Conservation (phyloP, 2,888 invertebrate genomes). For the Galerucella pusilla region DNA sequence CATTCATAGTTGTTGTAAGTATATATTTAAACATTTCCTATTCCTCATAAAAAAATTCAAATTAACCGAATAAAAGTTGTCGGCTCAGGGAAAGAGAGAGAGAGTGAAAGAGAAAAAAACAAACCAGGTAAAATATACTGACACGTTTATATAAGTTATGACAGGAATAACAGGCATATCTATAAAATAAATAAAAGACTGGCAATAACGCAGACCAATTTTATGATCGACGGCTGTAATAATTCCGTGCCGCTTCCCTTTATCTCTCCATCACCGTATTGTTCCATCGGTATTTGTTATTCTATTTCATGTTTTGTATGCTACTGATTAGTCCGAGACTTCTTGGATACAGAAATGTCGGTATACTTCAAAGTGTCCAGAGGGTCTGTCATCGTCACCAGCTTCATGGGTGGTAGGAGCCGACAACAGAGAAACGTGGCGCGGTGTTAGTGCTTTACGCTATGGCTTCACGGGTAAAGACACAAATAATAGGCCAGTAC, state of each 20-base stretch:
- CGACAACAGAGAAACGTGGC: slow-evolving; percentile 64
- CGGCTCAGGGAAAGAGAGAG: slow-evolving; percentile 1
- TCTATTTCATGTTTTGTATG: slow-evolving; percentile 59
- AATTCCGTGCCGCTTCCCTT: slow-evolving; percentile 41
- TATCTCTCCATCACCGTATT: slow-evolving; percentile 49
- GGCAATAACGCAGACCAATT: slow-evolving; percentile 54
- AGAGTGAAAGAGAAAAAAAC: background rate
- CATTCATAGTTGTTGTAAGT: slow-evolving; percentile 1
- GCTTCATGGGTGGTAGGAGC: slow-evolving; percentile 67
- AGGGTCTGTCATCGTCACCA: slow-evolving; percentile 67
- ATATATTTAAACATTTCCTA: slow-evolving; percentile 32
- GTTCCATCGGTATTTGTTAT: slow-evolving; percentile 58
- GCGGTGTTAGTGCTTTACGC: slow-evolving; percentile 66
- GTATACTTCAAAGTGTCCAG: slow-evolving; percentile 63
- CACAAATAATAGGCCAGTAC: slow-evolving; percentile 10
- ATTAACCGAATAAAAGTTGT: slow-evolving; percentile 36
- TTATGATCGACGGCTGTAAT: slow-evolving; percentile 54
- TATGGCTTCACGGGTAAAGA: slow-evolving; percentile 42
- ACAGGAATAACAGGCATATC: slow-evolving; percentile 59
- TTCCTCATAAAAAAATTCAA: slow-evolving; percentile 39
- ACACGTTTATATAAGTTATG: slow-evolving; percentile 63
- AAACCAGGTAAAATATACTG: slow-evolving; percentile 53
- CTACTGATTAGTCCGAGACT: slow-evolving; percentile 63
- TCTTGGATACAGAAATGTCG: slow-evolving; percentile 55
- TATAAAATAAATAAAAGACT: slow-evolving; percentile 61